These are phyloP conservation scores for Bostrychus sinensis DNA, from an alignment of 2,113 vertebrate species.

Conservation along the genomic window DNA sequence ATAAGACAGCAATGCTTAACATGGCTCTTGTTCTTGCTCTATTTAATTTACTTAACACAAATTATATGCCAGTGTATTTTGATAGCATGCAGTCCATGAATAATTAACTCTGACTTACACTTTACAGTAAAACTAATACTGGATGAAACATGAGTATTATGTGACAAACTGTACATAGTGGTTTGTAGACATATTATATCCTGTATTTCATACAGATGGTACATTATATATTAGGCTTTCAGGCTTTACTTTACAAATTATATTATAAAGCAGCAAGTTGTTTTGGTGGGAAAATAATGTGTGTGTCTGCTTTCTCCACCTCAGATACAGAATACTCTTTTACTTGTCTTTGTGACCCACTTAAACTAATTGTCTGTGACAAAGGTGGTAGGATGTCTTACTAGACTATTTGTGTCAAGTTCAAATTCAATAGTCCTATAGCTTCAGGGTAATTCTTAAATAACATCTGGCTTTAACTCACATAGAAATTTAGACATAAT, in stretches of 20 bases:
- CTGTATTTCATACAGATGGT: no score
- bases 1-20: no score
- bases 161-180: no score
- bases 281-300: neutral
- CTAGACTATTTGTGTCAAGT: slow-evolving; percentile 26
- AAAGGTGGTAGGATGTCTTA: slow-evolving; percentile 40
- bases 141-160: no score
- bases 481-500: neutral
- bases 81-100: neutral
- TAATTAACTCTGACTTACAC: no score
- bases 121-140: neutral
- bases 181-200: no score
- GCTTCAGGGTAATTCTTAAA: neutral
- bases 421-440: slow-evolving; percentile 23
- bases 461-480: neutral
- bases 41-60: no score
- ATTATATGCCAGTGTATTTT: no score
- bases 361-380: slow-evolving; percentile 27
- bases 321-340: slow-evolving; percentile 15
- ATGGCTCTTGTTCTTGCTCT: no score
- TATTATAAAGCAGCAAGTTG: neutral
- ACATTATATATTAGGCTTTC: no score
- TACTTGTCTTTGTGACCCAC: slow-evolving; percentile 42
- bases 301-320: slow-evolving; percentile 15
- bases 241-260: no score